Base-by-base conservation (phyloP, 2,113 vertebrate genomes). In the Hucho hucho region DNA sequence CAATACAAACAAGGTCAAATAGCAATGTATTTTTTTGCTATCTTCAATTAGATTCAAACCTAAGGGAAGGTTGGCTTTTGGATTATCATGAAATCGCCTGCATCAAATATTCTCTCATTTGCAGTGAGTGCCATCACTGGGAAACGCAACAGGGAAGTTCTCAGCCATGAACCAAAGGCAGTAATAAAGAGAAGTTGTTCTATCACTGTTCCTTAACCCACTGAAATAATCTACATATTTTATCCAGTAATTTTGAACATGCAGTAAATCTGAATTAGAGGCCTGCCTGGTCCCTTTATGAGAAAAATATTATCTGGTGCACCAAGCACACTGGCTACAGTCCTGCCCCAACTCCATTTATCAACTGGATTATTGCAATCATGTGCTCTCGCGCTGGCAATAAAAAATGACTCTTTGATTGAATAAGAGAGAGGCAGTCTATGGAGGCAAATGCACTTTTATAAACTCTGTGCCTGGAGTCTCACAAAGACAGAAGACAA, bases 341-440 rank as follows among this genome's bases (percentile, higher is more conserved):
- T 61, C 24, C 64, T 13, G 24, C 76, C 37, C 73, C 24, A 73
- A 71, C 72, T 56, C 81, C 87, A 89, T 92, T 82, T 84, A 88
- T 92, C 90, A 91, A 68, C 29, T 70, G 32, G 72, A 61, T 88
- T 91, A 87, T 88, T 91, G 87, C 86, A 88, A 88, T 89, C 88
- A 90, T 83, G 83, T 88, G 79, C 81, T 47, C 73, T 22, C 22
- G 70, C 61, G n/a, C 80, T 47, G 37, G 86, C 78, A 85, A 79
- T 86, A 86, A 79, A 81, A 77, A 85, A 85, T 68, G 77, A 74
- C 61, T 78, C 72, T 79, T 77, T 88, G 88, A 92, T 91, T 90
- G 83, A 92, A 91, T 92, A 87, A 92, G 84, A 80, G 79, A 22
- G 74, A 70, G 67, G 77, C 73, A 76, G 77, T 83, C 81, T 85